A percentile compares a stretch with the other conserved stretches of the same genome.
Conservation (phyloP, 2,113 vertebrate genomes). For the Oophaga pumilio region DNA sequence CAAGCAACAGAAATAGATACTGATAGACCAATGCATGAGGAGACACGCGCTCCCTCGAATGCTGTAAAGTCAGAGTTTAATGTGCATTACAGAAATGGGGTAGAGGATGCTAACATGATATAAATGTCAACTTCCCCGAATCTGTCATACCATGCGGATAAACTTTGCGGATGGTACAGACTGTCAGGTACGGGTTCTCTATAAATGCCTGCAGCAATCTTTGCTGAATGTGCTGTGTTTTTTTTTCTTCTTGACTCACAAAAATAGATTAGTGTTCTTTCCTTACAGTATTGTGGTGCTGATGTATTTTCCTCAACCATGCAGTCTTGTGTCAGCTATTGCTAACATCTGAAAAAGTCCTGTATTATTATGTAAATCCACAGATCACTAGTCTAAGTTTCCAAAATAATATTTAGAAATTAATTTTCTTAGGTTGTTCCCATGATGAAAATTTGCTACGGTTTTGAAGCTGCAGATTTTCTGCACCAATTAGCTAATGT, state of each 20-base stretch:
- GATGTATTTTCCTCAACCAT: neutral
- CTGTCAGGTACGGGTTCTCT: constrained; percentile 34
- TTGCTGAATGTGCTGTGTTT: constrained; percentile 18
- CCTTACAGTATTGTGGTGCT: neutral
- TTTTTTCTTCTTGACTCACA: constrained; percentile 9
- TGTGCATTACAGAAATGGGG: neutral
- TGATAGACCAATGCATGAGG: neutral
- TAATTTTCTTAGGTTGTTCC: neutral
- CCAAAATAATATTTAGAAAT: neutral
- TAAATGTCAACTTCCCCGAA: constrained; percentile 33
- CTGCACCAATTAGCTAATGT: too few relatives aligned
- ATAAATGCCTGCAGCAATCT: constrained; percentile 33
- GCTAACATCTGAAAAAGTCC: neutral
- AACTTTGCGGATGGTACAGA: constrained; percentile 15
- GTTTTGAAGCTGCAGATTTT: too few relatives aligned
- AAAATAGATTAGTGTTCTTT: constrained; percentile 32
- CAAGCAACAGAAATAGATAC: neutral
- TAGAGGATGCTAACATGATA: constrained; percentile 30
- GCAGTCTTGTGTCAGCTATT: neutral
- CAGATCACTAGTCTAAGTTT: neutral
- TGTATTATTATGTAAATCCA: neutral
- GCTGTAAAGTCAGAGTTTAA: neutral
- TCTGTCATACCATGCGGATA: constrained; percentile 20
- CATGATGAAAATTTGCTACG: too few relatives aligned
- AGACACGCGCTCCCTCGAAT: neutral